Base-by-base conservation (phyloP, 1,140 invertebrate species). In the Pygmarrhopalites habei region DNA sequence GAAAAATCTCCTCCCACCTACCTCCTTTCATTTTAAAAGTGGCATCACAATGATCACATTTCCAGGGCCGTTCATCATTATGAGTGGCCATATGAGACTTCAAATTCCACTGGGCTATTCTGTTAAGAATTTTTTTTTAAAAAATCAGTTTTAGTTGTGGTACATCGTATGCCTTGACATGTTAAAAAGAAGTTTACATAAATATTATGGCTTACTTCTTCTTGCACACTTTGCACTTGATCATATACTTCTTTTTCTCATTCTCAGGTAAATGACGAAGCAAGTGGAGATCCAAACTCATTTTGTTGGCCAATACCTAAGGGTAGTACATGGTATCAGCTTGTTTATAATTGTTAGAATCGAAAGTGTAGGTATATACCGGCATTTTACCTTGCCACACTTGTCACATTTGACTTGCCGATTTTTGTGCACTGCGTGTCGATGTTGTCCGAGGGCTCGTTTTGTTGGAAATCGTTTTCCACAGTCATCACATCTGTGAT, bases 11-110 rank as follows among this genome's bases (percentile, higher is more conserved):
- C n/a, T n/a, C n/a, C n/a, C n/a, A n/a, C n/a, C n/a, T n/a, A n/a
- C n/a, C n/a, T 14, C 66, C 62, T 43, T 65, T 68, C 62, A 62
- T 64, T 51, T 68, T 68, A 55, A 68, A 68, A 0, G 62, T 64
- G 1, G 66, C 66, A 10, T 68, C 62, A 49, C 66, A 68, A 55
- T 64, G 62, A 30, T 65, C 66, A 49, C 66, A 68, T 52, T 68
- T 68, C 66, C 66, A 68, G 0, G 66, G 66, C n/a, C 66, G 41
- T 21, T 68, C 66, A 28, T 64, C 62, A 44, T 57, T 67, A 29
- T 65, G 64, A 10, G 55, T 60, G 1, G 52, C 60, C 35, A 61
- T 49, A 19, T 68, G 66, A 19, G 62, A 65, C 44, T 68, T 68
- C 7, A 59, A 17, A 35, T 65, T 68, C 66, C 66, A 68, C 35